Base-by-base conservation (phyloP, 2,888 invertebrate species). In the Latrodectus elegans region DNA sequence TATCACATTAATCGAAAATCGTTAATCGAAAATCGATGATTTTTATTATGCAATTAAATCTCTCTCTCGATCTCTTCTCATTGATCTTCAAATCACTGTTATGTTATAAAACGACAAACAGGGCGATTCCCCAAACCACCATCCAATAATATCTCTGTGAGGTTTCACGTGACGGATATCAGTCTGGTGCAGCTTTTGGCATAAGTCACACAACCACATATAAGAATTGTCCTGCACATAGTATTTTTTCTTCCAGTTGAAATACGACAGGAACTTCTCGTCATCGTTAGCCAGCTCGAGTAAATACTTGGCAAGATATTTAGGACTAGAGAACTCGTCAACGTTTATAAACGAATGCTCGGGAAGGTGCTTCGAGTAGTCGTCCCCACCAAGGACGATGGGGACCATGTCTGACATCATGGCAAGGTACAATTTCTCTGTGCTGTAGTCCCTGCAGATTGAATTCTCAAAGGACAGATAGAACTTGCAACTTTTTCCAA, bases 391-490 rank as follows among this genome's bases (percentile, higher is more conserved):
- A 14, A 89, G 78, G 1, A 90, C 90, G 1, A 90, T 68, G 3
- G 89, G 89, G 12, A 90, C 77, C 86, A 90, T 89, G 79, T 87
- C 82, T 8, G 78, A 80, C 65, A 83, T 87, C 90, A 92, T 91
- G 89, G 92, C 91, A 89, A 90, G 74, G 89, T 92, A 92, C 82
- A 92, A 91, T 87, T 92, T 92, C 89, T 92, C 92, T 11, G 92
- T 92, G 8, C 91, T 91, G 87, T 92, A 92, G 89, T 92, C 92
- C 77, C 91, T 89, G 89, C 92, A 92, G 88, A 92, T 91, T n/a
- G 92, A 92, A 87, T 92, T 92, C 86, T 92, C 92, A 83, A 92
- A 92, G 0, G 92, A 90, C 17, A 92, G 89, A 84, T 92, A 92
- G 86, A 92, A 92, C 75, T 91, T 91, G 88, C 92, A 92, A 15